Evolutionary conservation across 2,888 invertebrate species (phyloP).

Genomic region (Drosophila tanythrix): DNA sequence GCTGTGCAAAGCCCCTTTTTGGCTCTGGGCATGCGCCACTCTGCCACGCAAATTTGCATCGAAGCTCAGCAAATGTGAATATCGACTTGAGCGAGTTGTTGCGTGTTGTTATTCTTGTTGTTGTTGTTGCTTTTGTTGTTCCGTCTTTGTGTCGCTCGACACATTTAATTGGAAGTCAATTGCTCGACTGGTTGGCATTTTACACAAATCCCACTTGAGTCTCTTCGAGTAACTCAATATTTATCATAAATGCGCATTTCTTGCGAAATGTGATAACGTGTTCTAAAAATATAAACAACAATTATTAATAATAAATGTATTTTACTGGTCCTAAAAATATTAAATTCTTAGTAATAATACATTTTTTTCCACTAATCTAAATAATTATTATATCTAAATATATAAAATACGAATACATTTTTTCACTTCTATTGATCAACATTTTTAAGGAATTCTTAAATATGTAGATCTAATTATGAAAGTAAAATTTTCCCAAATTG

Average conservation of each 20-base stretch:
- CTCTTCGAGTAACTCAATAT: neutral
- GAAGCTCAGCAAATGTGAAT: conserved; percentile 21
- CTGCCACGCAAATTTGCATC: conserved; percentile 50
- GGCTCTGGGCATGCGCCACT: conserved; percentile 59
- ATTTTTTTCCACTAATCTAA: neutral
- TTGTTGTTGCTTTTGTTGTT: conserved; percentile 35
- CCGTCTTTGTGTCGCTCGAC: conserved; percentile 40
- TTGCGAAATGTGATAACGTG: neutral
- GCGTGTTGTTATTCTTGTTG: conserved; percentile 38
- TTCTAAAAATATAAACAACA: neutral
- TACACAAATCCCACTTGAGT: neutral
- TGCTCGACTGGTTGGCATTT: conserved; percentile 33
- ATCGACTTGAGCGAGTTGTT: conserved; percentile 29
- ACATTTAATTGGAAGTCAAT: conserved; percentile 76
- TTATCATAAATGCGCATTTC: neutral
- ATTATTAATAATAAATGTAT: neutral
- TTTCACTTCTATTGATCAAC: no score
- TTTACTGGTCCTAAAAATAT: neutral
- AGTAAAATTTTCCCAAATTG: no score
- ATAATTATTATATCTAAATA: no score
- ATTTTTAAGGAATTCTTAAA: no score
- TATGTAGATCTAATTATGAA: no score
- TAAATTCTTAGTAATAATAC: neutral
- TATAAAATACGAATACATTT: no score
- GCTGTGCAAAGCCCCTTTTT: conserved; percentile 27